Percentiles rank a stretch among this genome's conserved stretches.
phyloP scores from a whole-genome alignment of 2,797 vertebrate genomes.

The Phylloscopus collybita region DNA sequence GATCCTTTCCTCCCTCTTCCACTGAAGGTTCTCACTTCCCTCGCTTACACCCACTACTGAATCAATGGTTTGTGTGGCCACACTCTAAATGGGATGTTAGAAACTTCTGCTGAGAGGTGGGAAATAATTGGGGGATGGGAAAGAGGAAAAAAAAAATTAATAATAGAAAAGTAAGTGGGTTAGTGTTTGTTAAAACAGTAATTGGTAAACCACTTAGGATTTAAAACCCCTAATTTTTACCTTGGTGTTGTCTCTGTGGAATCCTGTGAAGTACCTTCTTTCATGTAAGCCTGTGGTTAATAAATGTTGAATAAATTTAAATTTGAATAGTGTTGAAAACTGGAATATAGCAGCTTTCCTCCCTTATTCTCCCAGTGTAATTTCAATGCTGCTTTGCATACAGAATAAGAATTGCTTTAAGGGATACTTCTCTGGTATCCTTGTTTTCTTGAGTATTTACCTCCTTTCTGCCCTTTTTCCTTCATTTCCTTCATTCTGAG shows the following conservation, averaged over 20 bases:
- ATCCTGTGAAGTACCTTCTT: constrained; percentile 42
- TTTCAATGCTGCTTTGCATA: constrained; percentile 16
- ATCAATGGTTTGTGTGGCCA: background rate
- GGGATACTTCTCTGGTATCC: background rate
- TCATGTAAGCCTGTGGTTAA: constrained; percentile 51
- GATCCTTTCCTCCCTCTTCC: constrained; percentile 45
- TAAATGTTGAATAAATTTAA: constrained; percentile 33
- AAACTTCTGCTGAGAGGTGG: background rate
- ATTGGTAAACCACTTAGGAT: constrained; percentile 43
- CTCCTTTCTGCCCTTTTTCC: background rate
- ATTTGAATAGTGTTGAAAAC: constrained; percentile 25
- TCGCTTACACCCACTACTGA: background rate
- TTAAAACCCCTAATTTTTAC: constrained; percentile 23
- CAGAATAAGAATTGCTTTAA: constrained; percentile 18
- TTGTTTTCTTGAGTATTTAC: background rate
- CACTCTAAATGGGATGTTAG: background rate
- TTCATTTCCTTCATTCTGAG: background rate
- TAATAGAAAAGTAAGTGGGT: background rate
- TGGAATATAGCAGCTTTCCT: background rate
- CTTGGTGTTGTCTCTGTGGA: background rate
- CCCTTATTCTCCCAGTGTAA: background rate
- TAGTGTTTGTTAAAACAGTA: constrained; percentile 37
- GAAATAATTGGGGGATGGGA: background rate
- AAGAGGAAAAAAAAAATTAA: background rate
- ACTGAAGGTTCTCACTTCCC: constrained; percentile 22